phyloP scores from a whole-genome alignment of 2,113 vertebrate species.

The Microcebus ravelobensis region DNA sequence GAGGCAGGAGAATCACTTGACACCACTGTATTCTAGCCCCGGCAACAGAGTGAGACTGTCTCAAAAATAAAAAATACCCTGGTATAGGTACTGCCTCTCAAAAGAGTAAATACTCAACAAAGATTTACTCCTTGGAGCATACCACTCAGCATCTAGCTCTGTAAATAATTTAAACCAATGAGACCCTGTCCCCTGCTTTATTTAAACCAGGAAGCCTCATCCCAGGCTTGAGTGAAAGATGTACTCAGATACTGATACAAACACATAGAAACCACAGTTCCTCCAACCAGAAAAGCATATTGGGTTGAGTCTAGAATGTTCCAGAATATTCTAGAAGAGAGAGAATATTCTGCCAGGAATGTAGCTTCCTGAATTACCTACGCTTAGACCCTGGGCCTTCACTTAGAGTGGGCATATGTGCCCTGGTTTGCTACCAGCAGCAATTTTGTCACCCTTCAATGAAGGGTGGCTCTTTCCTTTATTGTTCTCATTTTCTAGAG shows the following conservation, averaged over 20 bases:
- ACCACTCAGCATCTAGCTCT: not conserved
- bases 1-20: too few relatives aligned
- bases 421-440: not conserved
- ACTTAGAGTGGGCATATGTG: not conserved
- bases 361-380: not conserved
- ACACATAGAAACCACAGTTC: not conserved
- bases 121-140: not conserved
- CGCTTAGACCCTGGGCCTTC: not conserved
- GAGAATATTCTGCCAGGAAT: not conserved
- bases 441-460: not conserved
- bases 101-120: constrained; percentile 19
- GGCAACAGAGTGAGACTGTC: too few relatives aligned
- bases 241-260: not conserved
- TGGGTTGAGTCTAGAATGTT: not conserved
- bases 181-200: not conserved
- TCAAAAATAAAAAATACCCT: not conserved
- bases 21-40: too few relatives aligned
- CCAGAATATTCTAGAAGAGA: constrained; percentile 16
- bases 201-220: not conserved
- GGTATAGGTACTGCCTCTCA: not conserved
- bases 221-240: not conserved
- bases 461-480: not conserved
- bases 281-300: not conserved
- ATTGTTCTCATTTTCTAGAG: not conserved
- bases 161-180: not conserved